Percentiles rank a stretch among this genome's conserved stretches.
Conservation (phyloP, 2,888 invertebrate species). For the Cerceris rybyensis region DNA sequence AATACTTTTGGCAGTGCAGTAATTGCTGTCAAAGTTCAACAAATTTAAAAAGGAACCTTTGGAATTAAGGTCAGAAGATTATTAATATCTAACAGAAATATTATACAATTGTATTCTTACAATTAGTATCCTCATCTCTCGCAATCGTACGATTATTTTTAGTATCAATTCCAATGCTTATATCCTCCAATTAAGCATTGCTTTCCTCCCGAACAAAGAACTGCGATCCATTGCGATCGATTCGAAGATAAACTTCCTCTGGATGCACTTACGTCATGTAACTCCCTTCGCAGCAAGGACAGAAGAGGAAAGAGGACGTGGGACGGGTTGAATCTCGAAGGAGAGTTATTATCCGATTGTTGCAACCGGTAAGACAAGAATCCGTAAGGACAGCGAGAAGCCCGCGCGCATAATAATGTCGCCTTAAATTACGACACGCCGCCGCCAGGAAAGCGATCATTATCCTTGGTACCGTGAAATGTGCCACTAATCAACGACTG, state of each 20-base stretch:
- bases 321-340: constrained; percentile 38
- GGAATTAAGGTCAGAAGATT: too few relatives aligned
- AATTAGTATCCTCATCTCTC: too few relatives aligned
- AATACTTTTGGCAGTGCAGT: too few relatives aligned
- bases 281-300: constrained; percentile 39
- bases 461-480: constrained; percentile 37
- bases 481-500: constrained; percentile 14
- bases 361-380: constrained; percentile 41
- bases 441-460: constrained; percentile 42
- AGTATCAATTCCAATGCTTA: too few relatives aligned
- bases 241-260: constrained; percentile 14
- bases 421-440: constrained; percentile 47
- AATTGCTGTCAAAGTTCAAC: too few relatives aligned
- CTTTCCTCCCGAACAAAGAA: constrained; percentile 6
- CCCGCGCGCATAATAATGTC: constrained; percentile 36
- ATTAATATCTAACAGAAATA: too few relatives aligned
- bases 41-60: too few relatives aligned
- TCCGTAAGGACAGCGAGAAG: constrained; percentile 34
- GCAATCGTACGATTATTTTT: too few relatives aligned
- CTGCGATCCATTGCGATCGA: constrained; percentile 21
- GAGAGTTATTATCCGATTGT: constrained; percentile 48
- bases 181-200: background rate
- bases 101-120: too few relatives aligned
- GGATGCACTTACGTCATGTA: constrained; percentile 35
- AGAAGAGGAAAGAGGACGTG: constrained; percentile 32